Base-by-base conservation (phyloP, 1,140 invertebrate species). In the Trinorchestia longiramus region DNA sequence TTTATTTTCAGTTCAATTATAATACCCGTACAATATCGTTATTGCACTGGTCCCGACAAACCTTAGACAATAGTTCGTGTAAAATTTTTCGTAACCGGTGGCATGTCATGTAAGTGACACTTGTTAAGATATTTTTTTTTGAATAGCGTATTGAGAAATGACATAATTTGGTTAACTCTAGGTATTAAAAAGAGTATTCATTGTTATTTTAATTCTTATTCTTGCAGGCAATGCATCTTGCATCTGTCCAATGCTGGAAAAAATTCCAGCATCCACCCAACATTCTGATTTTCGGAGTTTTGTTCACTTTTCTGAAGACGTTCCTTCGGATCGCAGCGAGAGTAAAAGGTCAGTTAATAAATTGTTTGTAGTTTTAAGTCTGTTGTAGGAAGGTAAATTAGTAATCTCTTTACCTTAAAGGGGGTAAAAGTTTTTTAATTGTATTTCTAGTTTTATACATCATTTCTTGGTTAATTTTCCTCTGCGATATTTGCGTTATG, bases 221-320 rank as follows among this genome's bases (percentile, higher is more conserved):
- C 28, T 77, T 77, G 62, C 88, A 91, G 88, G 88, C 41, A 91
- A 91, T 28, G 43, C 88, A 4, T 91, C 88, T 4, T 91, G 43
- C 88, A 91, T 44, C 43, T 91, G 88, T 91, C 88, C 88, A 17
- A 91, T 91, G 88, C 88, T 91, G 15, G 88, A 91, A 43, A 23
- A 91, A 36, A 77, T 11, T 77, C 1, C 62, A 77, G 28, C 62
- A 28, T 77, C 62, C 11, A 77, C 15, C 15, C 8, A 19, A 3
- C 62, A 77, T 36, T 77, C 62, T 77, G 62, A 77, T 36, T 28
- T 77, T 77, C 62, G 28, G 62, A 77, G 62, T 77, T 77, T 77
- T 36, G 28, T 3, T 36, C 62, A 77, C 36, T 77, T 77, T 28
- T 23, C 62, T 77, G 62, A 77, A 28, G 62, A 77, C 11, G 47